Percentiles rank a stretch among this genome's conserved stretches.
Conservation (phyloP, 2,797 vertebrate genomes). For the Aphelocoma californica region DNA sequence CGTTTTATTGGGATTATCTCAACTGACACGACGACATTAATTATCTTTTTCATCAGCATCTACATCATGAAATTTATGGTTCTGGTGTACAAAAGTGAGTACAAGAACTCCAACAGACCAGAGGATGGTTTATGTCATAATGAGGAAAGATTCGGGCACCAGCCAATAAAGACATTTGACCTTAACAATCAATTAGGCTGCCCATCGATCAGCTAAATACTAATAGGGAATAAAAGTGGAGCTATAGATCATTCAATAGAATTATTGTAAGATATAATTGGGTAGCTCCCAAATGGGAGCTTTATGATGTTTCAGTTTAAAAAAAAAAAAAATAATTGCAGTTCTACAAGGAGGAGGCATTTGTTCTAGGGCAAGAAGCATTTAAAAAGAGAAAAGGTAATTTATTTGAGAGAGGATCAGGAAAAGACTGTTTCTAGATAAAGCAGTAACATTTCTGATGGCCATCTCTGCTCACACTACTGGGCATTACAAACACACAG, state of each 20-base stretch:
- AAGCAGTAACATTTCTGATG: neutral
- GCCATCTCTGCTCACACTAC: neutral
- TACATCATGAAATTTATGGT: neutral
- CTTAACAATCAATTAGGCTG: slow-evolving; percentile 57
- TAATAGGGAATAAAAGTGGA: slow-evolving; percentile 60
- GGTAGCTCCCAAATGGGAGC: slow-evolving; percentile 45
- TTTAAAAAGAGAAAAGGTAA: neutral
- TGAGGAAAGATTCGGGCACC: slow-evolving; percentile 48
- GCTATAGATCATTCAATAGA: slow-evolving; percentile 48
- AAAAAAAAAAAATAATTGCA: neutral
- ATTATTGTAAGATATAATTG: slow-evolving; percentile 42
- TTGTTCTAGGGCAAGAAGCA: neutral
- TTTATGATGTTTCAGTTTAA: neutral
- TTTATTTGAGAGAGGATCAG: neutral
- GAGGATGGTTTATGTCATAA: neutral
- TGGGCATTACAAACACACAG: neutral
- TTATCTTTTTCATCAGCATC: neutral
- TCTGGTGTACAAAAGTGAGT: neutral
- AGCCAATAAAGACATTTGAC: slow-evolving; percentile 65
- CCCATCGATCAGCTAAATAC: slow-evolving; percentile 55
- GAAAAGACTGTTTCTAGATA: neutral
- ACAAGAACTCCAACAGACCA: slow-evolving; percentile 4
- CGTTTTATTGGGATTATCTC: neutral
- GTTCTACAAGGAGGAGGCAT: neutral
- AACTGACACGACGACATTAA: neutral